These are phyloP conservation scores for Drosophila leontia DNA, from an alignment of 1,140 invertebrate genomes.

Conservation along the genomic window DNA sequence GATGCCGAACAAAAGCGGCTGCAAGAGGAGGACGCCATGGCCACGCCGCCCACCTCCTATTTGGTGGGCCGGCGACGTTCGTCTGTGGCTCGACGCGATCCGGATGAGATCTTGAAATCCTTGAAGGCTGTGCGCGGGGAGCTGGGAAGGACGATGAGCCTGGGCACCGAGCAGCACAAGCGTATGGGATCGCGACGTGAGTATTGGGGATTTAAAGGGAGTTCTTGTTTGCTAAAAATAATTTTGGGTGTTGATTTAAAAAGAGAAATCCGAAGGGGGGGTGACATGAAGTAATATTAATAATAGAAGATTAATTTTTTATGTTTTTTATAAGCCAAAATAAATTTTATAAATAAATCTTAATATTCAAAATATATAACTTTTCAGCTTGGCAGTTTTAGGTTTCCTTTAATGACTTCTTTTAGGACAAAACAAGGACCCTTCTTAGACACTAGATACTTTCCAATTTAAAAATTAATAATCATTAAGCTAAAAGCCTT, in stretches of 20 bases:
- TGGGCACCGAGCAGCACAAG: conserved; percentile 87
- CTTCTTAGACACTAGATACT: neutral
- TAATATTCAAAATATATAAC: neutral
- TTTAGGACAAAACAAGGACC: neutral
- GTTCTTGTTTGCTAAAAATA: neutral
- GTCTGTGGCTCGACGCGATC: conserved; percentile 91
- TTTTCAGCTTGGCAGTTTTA: too few relatives aligned
- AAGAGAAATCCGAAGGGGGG: neutral
- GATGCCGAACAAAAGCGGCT: conserved; percentile 86
- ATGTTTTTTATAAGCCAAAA: neutral
- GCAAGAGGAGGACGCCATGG: conserved; percentile 85
- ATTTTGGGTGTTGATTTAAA: too few relatives aligned
- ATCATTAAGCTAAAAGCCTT: neutral
- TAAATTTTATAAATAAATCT: too few relatives aligned
- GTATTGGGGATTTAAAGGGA: conserved; percentile 70
- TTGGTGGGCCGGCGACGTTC: conserved; percentile 90
- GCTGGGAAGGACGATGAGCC: conserved; percentile 91
- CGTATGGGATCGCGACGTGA: conserved; percentile 88
- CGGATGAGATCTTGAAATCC: conserved; percentile 92
- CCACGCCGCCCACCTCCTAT: conserved; percentile 87
- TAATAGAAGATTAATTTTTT: neutral
- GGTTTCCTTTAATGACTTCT: neutral
- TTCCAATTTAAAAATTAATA: too few relatives aligned
- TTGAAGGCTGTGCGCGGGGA: conserved; percentile 92
- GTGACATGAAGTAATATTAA: neutral